These are phyloP conservation scores for Palloptera scutellata DNA, from an alignment of 2,888 invertebrate genomes.

Conservation along the genomic window DNA sequence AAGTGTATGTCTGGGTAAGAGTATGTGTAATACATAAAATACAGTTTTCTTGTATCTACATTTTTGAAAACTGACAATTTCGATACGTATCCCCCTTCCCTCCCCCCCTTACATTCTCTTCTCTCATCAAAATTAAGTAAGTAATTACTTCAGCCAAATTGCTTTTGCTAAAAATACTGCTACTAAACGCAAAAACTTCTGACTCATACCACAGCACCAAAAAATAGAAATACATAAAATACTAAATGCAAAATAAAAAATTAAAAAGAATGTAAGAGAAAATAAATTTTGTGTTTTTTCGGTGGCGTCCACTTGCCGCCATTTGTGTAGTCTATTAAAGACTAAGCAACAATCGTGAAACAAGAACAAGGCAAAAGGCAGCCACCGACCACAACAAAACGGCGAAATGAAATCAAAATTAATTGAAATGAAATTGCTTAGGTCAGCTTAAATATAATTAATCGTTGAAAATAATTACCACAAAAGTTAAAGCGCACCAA, in stretches of 20 bases:
- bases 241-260: background rate
- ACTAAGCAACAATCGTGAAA: slow-evolving; percentile 19
- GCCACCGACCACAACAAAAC: slow-evolving; percentile 31
- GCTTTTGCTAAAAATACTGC: background rate
- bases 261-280: slow-evolving; percentile 1
- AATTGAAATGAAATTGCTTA: slow-evolving; percentile 43
- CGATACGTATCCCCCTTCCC: too few species aligned
- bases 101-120: background rate
- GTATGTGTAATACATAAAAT: too few species aligned
- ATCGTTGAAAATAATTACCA: slow-evolving; percentile 58
- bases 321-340: slow-evolving; percentile 16
- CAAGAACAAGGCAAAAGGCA: slow-evolving; percentile 12
- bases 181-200: background rate
- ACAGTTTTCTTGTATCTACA: too few species aligned
- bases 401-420: slow-evolving; percentile 41
- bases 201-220: background rate
- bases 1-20: too few species aligned
- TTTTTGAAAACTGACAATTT: too few species aligned
- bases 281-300: slow-evolving; percentile 13
- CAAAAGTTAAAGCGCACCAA: slow-evolving; percentile 47
- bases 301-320: slow-evolving; percentile 38
- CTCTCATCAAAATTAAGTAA: background rate
- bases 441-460: slow-evolving; percentile 50
- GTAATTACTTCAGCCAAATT: background rate
- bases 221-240: background rate